A percentile compares a stretch with the other conserved stretches of the same genome.
Conservation (phyloP, 2,797 vertebrate genomes). For the Manis javanica region DNA sequence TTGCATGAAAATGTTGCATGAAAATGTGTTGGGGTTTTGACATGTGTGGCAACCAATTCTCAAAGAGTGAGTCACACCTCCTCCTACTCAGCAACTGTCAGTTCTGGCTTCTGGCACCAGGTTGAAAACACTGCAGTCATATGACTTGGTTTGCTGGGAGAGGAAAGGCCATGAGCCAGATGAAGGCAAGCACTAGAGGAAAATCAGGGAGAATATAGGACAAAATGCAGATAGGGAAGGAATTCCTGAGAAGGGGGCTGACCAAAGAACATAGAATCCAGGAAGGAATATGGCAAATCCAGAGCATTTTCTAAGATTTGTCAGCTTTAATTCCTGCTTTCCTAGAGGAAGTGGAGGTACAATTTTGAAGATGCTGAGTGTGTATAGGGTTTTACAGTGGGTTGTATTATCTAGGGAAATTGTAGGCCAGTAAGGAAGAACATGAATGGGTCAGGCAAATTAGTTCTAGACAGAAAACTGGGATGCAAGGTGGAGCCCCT, state of each 20-base stretch:
- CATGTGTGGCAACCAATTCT: conserved; percentile 65
- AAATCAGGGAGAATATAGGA: conserved; percentile 10
- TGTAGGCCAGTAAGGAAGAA: background rate
- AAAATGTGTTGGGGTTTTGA: conserved; percentile 65
- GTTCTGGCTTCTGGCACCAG: conserved; percentile 38
- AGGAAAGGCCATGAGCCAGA: background rate
- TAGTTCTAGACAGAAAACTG: background rate
- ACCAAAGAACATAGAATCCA: background rate
- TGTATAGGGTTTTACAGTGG: conserved; percentile 7
- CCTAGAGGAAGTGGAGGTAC: background rate
- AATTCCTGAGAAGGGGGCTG: background rate
- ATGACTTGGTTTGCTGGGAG: conserved; percentile 34
- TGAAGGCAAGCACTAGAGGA: background rate
- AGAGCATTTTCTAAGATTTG: background rate
- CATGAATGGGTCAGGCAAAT: background rate
- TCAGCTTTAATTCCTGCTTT: background rate
- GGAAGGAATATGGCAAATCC: background rate
- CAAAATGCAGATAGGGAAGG: background rate
- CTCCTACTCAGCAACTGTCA: conserved; percentile 71
- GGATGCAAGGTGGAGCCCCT: background rate
- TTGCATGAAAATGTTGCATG: conserved; percentile 70
- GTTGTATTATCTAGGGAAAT: background rate
- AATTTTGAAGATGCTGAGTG: background rate
- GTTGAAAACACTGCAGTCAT: conserved; percentile 58
- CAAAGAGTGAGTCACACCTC: conserved; percentile 62